Evolutionary conservation across 1,140 invertebrate species (phyloP).

Genomic region (Drosophila sulfurigaster): DNA sequence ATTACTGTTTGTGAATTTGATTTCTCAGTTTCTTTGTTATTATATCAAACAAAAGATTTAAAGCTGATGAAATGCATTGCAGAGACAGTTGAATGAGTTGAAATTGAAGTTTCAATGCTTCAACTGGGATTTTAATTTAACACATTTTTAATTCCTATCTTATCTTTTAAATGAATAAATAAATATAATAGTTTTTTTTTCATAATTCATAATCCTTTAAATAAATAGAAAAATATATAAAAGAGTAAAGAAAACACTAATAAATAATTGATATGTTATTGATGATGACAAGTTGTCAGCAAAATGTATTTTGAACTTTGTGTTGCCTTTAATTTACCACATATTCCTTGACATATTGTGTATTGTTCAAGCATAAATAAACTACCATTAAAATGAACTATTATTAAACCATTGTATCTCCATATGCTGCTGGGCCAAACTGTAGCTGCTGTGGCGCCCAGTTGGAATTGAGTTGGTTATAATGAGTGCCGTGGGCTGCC

Average conservation of each 20-base stretch:
- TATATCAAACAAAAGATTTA: not conserved
- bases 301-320: too few relatives aligned
- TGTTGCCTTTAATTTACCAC: not conserved
- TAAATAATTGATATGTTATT: too few relatives aligned
- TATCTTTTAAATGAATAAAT: too few relatives aligned
- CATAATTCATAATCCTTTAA: too few relatives aligned
- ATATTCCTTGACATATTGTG: not conserved
- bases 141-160: too few relatives aligned
- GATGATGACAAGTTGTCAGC: too few relatives aligned
- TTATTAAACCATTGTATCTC: not conserved
- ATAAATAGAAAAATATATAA: too few relatives aligned
- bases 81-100: too few relatives aligned
- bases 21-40: not conserved
- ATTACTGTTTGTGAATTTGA: not conserved
- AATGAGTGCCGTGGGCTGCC: conserved; percentile 49
- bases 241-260: too few relatives aligned
- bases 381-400: not conserved
- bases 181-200: too few relatives aligned
- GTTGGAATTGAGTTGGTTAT: conserved; percentile 33
- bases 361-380: not conserved
- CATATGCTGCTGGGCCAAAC: not conserved
- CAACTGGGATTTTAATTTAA: too few relatives aligned
- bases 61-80: not conserved
- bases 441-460: not conserved
- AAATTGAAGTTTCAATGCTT: too few relatives aligned